phyloP scores from a whole-genome alignment of 2,797 vertebrate species.

The Thripadectes ignobilis region DNA sequence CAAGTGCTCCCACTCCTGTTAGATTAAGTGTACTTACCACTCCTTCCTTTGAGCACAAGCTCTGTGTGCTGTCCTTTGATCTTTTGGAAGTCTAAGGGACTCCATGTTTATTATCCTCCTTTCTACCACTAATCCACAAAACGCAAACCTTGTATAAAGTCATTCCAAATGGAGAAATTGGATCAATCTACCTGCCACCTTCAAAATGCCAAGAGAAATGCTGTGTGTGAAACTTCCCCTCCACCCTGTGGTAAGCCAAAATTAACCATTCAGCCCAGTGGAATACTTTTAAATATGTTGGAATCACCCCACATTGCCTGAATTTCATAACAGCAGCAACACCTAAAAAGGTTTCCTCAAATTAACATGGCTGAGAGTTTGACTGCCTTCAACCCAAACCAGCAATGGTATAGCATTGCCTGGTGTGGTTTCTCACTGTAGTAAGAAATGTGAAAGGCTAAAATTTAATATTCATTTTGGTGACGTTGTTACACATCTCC shows the following conservation, averaged over 20 bases:
- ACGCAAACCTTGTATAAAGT: slow-evolving; percentile 14
- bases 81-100: not conserved
- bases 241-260: not conserved
- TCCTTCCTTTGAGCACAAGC: not conserved
- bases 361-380: not conserved
- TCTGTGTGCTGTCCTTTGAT: not conserved
- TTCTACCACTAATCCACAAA: slow-evolving; percentile 14
- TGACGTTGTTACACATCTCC: not conserved
- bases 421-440: not conserved
- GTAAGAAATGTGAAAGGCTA: not conserved
- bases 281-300: not conserved
- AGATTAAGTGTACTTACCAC: not conserved
- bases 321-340: not conserved
- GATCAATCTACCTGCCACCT: not conserved
- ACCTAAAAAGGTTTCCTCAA: not conserved
- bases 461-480: not conserved
- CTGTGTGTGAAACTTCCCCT: not conserved
- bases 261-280: not conserved
- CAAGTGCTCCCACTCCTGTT: not conserved
- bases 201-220: not conserved
- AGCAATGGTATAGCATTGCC: not conserved
- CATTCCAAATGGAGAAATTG: not conserved
- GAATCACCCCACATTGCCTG: not conserved
- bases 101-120: not conserved
- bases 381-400: not conserved